phyloP scores from a whole-genome alignment of 2,888 invertebrate species.

The Scrobipalpa costella region DNA sequence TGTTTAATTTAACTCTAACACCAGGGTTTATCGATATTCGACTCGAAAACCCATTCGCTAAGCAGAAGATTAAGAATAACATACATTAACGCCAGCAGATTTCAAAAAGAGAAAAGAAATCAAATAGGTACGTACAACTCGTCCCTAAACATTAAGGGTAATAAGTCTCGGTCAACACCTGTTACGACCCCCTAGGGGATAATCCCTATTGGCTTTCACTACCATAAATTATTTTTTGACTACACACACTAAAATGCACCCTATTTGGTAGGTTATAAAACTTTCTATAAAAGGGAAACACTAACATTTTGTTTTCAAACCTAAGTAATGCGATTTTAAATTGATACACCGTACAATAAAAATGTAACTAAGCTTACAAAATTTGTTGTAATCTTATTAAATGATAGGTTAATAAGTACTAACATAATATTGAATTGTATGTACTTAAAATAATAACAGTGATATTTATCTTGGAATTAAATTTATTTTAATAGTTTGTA shows the following conservation, averaged over 20 bases:
- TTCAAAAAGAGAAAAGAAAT: slow-evolving; percentile 4
- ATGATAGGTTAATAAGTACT: too few species aligned
- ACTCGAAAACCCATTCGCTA: too few species aligned
- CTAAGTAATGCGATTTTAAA: slow-evolving; percentile 55
- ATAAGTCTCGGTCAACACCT: slow-evolving; percentile 61
- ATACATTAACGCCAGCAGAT: not conserved
- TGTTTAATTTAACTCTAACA: too few species aligned
- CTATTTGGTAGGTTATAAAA: not conserved
- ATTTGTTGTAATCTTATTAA: not conserved
- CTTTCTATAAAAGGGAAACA: slow-evolving; percentile 13
- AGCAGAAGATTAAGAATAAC: too few species aligned
- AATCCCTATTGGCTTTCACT: slow-evolving; percentile 40
- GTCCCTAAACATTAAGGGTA: slow-evolving; percentile 58
- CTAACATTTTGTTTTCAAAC: slow-evolving; percentile 38
- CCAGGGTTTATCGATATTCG: too few species aligned
- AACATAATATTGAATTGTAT: too few species aligned
- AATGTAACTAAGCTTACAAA: not conserved
- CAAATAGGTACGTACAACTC: slow-evolving; percentile 39
- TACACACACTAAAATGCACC: slow-evolving; percentile 28
- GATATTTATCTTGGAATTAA: too few species aligned
- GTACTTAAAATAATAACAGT: too few species aligned
- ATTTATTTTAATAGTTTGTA: too few species aligned
- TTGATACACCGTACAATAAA: slow-evolving; percentile 32
- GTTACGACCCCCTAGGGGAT: slow-evolving; percentile 49
- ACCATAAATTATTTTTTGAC: slow-evolving; percentile 47